Evolutionary conservation across 1,140 invertebrate species (phyloP), one percentile per base, ranked within the genome.

Genomic region (Bombus pascuorum): DNA sequence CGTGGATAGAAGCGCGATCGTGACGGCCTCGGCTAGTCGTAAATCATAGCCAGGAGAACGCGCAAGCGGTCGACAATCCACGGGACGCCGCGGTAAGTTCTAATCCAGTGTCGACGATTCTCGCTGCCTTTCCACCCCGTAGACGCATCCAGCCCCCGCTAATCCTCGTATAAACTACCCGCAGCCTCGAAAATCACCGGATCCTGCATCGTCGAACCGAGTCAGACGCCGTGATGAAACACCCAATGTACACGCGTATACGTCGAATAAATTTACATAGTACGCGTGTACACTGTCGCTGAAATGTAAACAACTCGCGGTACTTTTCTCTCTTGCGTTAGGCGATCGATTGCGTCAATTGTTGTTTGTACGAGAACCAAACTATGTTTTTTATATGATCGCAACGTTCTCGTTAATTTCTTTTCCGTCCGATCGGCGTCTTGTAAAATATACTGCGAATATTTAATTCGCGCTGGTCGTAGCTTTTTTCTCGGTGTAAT

Each of bases 101-200:
- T 90, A 91, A 91, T 91, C 86, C 85, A 90, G 59, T 87, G 81
- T 91, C 84, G 90, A 91, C 91, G 86, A 87, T 88, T 87, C 80
- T 44, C 44, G 28, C n/a, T 72, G 72, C 75, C 80, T 81, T 59
- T 83, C 75, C 59, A 74, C 8, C 8, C 22, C 65, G n/a, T 28
- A 57, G 12, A 53, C 32, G 18, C 79, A 12, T 1, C 28, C 39
- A 22, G 4, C 10, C 47, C 10, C 47, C 42, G 15, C 22, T 85
- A 66, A 81, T 73, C 34, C 68, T 3, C 53, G n/a, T 47, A 65
- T 76, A 80, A 73, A 81, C 80, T 28, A 28, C 3, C 13, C 39
- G 4, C 72, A 74, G 37, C 13, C 57, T 81, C 59, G 84, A 82
- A 85, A 75, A 68, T 25, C 39, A 39, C 13, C 18, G 87, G 53